Conservation (phyloP, 2,888 invertebrate species). For the Gymnocheta viridis region DNA sequence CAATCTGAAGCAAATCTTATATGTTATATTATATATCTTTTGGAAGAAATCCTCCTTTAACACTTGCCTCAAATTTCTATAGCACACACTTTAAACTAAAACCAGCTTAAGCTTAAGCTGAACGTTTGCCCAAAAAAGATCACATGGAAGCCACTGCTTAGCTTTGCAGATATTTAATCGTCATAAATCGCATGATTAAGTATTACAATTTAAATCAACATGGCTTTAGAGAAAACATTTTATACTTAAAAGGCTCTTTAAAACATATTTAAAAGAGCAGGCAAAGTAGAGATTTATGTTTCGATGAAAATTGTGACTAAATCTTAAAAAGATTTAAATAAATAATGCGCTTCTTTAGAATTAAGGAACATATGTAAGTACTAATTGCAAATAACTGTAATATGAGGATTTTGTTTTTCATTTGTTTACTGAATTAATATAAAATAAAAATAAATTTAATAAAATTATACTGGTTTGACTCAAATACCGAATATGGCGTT, state of each 20-base stretch:
- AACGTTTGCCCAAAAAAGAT: background rate
- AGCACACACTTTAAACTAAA: background rate
- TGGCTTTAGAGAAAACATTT: constrained; percentile 11
- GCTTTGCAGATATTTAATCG: constrained; percentile 26
- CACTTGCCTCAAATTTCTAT: background rate
- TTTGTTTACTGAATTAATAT: no score
- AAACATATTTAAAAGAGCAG: constrained; percentile 9
- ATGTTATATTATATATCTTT: no score
- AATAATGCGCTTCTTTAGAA: background rate
- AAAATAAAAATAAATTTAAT: no score
- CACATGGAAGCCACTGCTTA: constrained; percentile 29
- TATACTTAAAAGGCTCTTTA: constrained; percentile 1
- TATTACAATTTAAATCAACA: constrained; percentile 45
- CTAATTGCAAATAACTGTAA: no score
- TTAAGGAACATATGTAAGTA: no score
- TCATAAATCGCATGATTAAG: constrained; percentile 46
- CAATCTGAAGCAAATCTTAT: no score
- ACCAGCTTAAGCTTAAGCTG: constrained; percentile 23
- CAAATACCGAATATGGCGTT: no score
- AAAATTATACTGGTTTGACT: no score
- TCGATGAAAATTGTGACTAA: background rate
- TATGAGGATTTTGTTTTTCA: no score
- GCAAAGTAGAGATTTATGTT: background rate
- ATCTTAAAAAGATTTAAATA: background rate
- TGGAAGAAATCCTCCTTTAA: no score